Conservation (phyloP, 2,113 vertebrate genomes). For the Hydropotes inermis region DNA sequence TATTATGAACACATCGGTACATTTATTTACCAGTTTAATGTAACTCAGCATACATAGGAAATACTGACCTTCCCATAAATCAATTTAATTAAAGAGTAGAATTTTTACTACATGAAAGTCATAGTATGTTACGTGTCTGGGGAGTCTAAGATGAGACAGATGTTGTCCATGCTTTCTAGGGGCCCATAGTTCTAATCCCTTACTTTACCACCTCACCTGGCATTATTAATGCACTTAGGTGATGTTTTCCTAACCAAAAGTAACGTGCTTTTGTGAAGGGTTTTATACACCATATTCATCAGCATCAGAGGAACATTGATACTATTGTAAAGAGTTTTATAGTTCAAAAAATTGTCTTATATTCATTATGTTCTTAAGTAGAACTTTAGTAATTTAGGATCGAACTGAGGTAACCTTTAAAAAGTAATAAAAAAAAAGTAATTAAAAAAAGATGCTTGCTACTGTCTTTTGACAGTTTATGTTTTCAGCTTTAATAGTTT, state of each 20-base stretch:
- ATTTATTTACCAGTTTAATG: slow-evolving; percentile 39
- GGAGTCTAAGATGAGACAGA: not conserved
- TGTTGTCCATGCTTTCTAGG: not conserved
- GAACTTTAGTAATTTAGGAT: slow-evolving; percentile 6
- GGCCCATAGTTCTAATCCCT: not conserved
- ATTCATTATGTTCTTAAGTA: slow-evolving; percentile 26
- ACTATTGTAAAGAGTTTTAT: not conserved
- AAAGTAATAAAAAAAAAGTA: no score
- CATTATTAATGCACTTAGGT: not conserved
- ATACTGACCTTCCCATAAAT: not conserved
- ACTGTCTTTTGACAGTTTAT: slow-evolving; percentile 15
- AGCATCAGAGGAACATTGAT: not conserved
- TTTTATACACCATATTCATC: not conserved
- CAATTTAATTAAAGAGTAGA: slow-evolving; percentile 22
- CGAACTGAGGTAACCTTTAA: slow-evolving; percentile 32
- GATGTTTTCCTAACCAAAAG: slow-evolving; percentile 15
- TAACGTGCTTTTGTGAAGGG: slow-evolving; percentile 29
- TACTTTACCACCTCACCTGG: not conserved
- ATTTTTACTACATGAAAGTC: not conserved
- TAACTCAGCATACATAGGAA: not conserved
- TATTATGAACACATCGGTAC: not conserved
- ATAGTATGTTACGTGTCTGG: not conserved
- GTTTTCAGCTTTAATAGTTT: slow-evolving; percentile 36
- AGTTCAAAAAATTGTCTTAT: slow-evolving; percentile 3
- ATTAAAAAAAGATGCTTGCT: not conserved